Percentiles rank a stretch among this genome's conserved stretches.
These are phyloP conservation scores for Agelastica alni DNA, from an alignment of 2,888 invertebrate genomes.

Conservation along the genomic window DNA sequence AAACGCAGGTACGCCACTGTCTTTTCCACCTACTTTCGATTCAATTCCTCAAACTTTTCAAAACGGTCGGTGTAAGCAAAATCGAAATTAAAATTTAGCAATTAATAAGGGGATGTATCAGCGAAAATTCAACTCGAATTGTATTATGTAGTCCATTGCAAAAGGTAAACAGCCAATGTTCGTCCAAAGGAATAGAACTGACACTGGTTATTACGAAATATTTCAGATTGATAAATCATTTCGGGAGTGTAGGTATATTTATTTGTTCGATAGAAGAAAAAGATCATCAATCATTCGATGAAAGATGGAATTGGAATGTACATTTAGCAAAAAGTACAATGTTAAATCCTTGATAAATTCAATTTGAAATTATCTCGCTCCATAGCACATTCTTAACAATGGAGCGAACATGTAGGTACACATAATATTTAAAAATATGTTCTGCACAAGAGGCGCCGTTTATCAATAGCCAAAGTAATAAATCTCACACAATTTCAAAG, in stretches of 20 bases:
- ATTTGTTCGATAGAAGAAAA: constrained; percentile 17
- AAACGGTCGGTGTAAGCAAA: neutral
- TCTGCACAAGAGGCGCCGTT: no score
- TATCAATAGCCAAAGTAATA: no score
- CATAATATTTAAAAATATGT: constrained; percentile 1
- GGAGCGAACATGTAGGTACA: no score
- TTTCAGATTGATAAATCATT: constrained; percentile 17
- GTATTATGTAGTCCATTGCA: constrained; percentile 6
- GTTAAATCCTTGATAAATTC: constrained; percentile 10
- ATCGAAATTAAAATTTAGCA: constrained; percentile 14
- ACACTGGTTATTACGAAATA: constrained; percentile 10
- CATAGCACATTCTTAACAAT: no score
- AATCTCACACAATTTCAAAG: no score
- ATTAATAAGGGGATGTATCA: constrained; percentile 13
- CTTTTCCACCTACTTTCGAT: no score
- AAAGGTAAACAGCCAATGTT: constrained; percentile 9
- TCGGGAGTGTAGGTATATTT: constrained; percentile 6
- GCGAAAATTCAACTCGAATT: constrained; percentile 3
- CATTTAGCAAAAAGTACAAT: constrained; percentile 10
- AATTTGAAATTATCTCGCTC: no score
- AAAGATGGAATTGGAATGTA: constrained; percentile 20
- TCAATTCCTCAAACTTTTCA: neutral
- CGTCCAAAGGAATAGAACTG: neutral
- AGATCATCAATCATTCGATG: constrained; percentile 29
- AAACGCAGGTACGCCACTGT: no score